A percentile compares a stretch with the other conserved stretches of the same genome.
These are phyloP conservation scores for Pangasius larnaudii DNA, from an alignment of 2,797 vertebrate species.

Conservation along the genomic window DNA sequence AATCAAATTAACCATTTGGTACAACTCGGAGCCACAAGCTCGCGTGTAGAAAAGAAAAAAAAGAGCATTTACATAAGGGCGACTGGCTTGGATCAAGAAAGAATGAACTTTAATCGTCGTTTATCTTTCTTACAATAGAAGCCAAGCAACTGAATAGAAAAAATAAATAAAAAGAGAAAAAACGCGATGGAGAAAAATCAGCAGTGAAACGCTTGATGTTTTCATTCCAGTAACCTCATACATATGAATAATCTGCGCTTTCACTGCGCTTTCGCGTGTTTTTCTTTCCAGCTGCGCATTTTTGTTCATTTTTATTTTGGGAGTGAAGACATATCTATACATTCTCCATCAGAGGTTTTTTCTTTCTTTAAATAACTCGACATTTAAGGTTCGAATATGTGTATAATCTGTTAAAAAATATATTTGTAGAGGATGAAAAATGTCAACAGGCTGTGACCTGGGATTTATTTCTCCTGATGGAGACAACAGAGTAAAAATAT, in stretches of 20 bases:
- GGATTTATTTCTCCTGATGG: background rate
- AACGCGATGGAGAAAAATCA: constrained; percentile 60
- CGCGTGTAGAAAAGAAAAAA: constrained; percentile 87
- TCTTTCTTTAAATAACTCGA: background rate
- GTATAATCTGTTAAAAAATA: background rate
- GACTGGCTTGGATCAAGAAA: constrained; percentile 76
- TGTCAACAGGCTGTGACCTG: background rate
- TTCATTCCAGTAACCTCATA: constrained; percentile 60
- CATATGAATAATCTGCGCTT: constrained; percentile 20
- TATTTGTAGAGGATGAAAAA: background rate
- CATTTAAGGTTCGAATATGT: background rate
- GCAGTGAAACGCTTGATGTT: constrained; percentile 62
- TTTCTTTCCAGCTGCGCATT: background rate
- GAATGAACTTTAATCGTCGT: constrained; percentile 71
- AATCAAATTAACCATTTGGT: constrained; percentile 98
- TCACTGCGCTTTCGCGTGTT: background rate
- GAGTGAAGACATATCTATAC: background rate
- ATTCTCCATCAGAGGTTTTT: background rate
- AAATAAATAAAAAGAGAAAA: constrained; percentile 69
- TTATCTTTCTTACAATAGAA: constrained; percentile 74
- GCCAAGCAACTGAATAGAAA: constrained; percentile 71
- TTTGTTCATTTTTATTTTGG: background rate
- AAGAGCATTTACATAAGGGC: constrained; percentile 83
- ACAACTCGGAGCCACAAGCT: constrained; percentile 91
- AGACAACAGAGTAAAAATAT: background rate